Base-by-base conservation (phyloP, 2,113 vertebrate genomes). In the Epinephelus lanceolatus region DNA sequence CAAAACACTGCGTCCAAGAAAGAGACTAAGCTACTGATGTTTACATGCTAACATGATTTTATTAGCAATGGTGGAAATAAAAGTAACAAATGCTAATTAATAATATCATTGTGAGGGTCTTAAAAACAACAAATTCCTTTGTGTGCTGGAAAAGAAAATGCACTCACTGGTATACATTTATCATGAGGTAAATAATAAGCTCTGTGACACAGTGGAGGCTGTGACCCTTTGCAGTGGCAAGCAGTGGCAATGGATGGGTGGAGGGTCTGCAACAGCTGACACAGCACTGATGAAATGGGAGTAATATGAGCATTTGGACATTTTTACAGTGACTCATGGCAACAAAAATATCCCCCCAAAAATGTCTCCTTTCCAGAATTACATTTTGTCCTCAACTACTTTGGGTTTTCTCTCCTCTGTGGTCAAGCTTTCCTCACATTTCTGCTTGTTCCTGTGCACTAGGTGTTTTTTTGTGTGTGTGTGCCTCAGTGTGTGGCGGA, bases 241-340 rank as follows among this genome's bases (percentile, higher is more conserved):
- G 42, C 4, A 18, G 25, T 25, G 14, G 49, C 17, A 10, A 30
- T 30, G 18, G 25, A 13, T 17, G 30, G 30, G 27, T 13, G 33
- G 3, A 23, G 63, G n/a, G 45, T 59, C 71, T 75, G 4, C 11
- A 63, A 45, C 0, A 61, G 75, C 71, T 88, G 81, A 83, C 87
- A 83, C 66, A 62, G 71, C 66, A 25, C 45, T 89, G 90, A 90
- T 30, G 70, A 86, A 77, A 91, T 83, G 79, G 65, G 73, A 85
- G 62, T 83, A 86, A 88, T 87, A 56, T 70, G 73, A 81, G 78
- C 40, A 70, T 85, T 78, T 80, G 78, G 21, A 61, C 68, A 21
- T 78, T 67, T 71, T 79, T 69, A 8, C 2, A n/a, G 63, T 89
- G 74, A 90, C 49, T 91, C 66, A 71, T 59, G 62, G 63, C 63